These are phyloP conservation scores for Lithobates sylvaticus DNA, from an alignment of 2,797 vertebrate species.

Conservation along the genomic window DNA sequence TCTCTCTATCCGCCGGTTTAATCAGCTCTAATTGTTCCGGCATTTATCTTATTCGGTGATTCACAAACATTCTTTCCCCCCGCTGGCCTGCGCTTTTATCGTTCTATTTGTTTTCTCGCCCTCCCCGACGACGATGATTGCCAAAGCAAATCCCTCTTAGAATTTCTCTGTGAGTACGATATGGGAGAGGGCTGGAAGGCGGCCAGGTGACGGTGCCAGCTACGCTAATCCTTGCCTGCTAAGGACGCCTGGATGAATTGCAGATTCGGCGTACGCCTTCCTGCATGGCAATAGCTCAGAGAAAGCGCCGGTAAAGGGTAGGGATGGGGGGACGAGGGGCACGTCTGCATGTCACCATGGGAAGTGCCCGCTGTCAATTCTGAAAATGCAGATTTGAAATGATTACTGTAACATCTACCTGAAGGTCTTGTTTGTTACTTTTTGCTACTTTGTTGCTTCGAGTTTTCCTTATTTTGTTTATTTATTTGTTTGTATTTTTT, in stretches of 20 bases:
- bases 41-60: slow-evolving; percentile 66
- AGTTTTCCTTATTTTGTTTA: no score
- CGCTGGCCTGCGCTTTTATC: slow-evolving; percentile 63
- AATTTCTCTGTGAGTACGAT: slow-evolving; percentile 70
- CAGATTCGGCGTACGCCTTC: slow-evolving; percentile 18
- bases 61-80: slow-evolving; percentile 54
- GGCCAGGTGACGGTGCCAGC: slow-evolving; percentile 67
- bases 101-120: slow-evolving; percentile 66
- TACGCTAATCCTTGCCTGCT: slow-evolving; percentile 45
- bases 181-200: slow-evolving; percentile 68
- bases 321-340: no score
- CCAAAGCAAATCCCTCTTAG: slow-evolving; percentile 71
- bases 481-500: no score
- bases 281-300: slow-evolving; percentile 25
- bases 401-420: no score
- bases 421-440: no score
- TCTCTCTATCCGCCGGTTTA: slow-evolving; percentile 38
- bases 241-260: slow-evolving; percentile 43
- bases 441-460: no score
- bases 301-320: no score
- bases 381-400: no score
- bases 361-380: no score
- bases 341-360: not conserved
- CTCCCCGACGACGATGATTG: slow-evolving; percentile 63
- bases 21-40: slow-evolving; percentile 59